Percentiles rank a stretch among this genome's conserved stretches.
Evolutionary conservation across 2,888 invertebrate genomes (phyloP).

Genomic region (Ptilodon capucinus): DNA sequence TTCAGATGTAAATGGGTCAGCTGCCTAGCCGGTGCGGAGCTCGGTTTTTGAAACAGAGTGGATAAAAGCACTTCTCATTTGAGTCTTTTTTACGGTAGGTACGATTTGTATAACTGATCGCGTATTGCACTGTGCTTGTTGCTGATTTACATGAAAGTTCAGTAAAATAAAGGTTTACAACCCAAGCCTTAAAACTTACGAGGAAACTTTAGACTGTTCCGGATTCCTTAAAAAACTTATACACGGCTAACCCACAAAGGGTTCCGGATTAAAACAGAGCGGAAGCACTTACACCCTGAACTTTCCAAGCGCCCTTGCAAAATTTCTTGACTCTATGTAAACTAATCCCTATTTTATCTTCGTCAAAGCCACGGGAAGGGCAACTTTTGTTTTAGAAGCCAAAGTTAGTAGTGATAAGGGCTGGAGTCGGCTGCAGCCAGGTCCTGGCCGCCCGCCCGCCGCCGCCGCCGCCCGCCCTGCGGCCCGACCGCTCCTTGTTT

Average conservation of each 20-base stretch:
- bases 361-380: constrained; percentile 4
- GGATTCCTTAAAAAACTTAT: not conserved
- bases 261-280: not conserved
- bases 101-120: too few relatives aligned
- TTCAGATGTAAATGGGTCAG: not conserved
- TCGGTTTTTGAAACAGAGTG: not conserved
- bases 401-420: constrained; percentile 6
- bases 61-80: not conserved
- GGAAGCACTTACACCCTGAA: constrained; percentile 3
- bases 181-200: too few relatives aligned
- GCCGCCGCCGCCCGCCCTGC: constrained; percentile 2
- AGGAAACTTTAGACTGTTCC: not conserved
- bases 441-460: not conserved
- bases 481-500: constrained; percentile 33
- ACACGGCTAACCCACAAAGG: not conserved
- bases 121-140: too few relatives aligned
- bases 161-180: too few relatives aligned
- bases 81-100: too few relatives aligned
- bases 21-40: not conserved
- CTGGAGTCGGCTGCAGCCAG: not conserved
- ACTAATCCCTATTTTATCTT: constrained; percentile 15
- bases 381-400: constrained; percentile 9
- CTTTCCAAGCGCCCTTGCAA: not conserved
- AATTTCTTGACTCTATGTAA: not conserved
- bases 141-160: too few relatives aligned